Percentiles rank a stretch among this genome's conserved stretches.
These are phyloP conservation scores for Diloba caeruleocephala DNA, from an alignment of 2,888 invertebrate species.

Conservation along the genomic window DNA sequence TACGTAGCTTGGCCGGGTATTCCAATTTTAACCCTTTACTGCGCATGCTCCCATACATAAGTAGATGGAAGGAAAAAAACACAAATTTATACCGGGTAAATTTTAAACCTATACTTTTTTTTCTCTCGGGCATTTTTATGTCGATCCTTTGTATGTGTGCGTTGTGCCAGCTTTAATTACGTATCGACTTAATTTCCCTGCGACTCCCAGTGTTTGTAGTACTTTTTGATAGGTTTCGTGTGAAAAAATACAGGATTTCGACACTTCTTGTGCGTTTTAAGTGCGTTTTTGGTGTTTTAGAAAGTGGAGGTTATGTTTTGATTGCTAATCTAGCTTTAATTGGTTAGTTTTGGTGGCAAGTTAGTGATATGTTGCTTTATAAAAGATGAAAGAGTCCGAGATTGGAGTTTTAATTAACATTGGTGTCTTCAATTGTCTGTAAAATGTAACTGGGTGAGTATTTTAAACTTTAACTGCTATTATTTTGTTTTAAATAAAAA, in stretches of 20 bases:
- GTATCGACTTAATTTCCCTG: slow-evolving; percentile 89
- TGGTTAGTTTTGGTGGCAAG: slow-evolving; percentile 52
- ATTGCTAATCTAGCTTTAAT: slow-evolving; percentile 21
- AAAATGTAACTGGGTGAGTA: slow-evolving; percentile 51
- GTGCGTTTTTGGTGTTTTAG: slow-evolving; percentile 36
- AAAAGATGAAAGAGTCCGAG: neutral
- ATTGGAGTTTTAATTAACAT: slow-evolving; percentile 8
- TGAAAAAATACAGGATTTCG: slow-evolving; percentile 55
- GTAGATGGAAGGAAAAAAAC: slow-evolving; percentile 87
- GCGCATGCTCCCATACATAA: slow-evolving; percentile 88
- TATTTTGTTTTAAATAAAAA: neutral
- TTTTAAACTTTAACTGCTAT: neutral
- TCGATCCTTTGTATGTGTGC: slow-evolving; percentile 87
- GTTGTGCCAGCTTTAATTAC: slow-evolving; percentile 87
- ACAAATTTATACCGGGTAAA: slow-evolving; percentile 89
- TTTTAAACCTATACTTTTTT: slow-evolving; percentile 89
- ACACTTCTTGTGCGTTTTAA: slow-evolving; percentile 39
- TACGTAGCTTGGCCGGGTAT: slow-evolving; percentile 51
- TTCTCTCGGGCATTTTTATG: slow-evolving; percentile 86
- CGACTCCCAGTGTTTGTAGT: slow-evolving; percentile 73
- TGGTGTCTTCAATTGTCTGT: slow-evolving; percentile 14
- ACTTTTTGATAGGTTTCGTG: slow-evolving; percentile 64
- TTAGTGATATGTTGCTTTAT: slow-evolving; percentile 23
- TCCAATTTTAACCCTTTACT: slow-evolving; percentile 83
- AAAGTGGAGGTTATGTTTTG: slow-evolving; percentile 46